Evolutionary conservation across 2,888 invertebrate genomes (phyloP).

Genomic region (Apamea epomidion): DNA sequence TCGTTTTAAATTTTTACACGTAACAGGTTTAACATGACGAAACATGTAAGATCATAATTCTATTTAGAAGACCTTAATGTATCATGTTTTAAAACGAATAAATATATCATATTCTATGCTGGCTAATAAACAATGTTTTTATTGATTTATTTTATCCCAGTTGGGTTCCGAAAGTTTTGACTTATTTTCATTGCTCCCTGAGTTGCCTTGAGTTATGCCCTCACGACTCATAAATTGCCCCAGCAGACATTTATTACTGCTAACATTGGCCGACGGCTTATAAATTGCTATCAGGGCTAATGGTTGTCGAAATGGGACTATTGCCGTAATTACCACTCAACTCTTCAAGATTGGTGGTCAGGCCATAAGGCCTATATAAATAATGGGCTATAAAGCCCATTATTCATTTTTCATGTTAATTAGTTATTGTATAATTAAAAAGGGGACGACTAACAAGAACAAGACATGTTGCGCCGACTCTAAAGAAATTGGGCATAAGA

Average conservation of each 20-base stretch:
- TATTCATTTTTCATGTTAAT: not conserved
- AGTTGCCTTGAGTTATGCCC: conserved; percentile 23
- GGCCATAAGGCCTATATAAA: too few species aligned
- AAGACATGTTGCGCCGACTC: too few species aligned
- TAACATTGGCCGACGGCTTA: conserved; percentile 31
- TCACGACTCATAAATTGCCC: conserved; percentile 31
- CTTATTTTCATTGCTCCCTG: conserved; percentile 17
- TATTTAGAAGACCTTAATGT: too few species aligned
- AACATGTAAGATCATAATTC: too few species aligned
- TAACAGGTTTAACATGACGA: too few species aligned
- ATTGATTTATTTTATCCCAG: conserved; percentile 24
- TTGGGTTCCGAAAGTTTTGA: conserved; percentile 25
- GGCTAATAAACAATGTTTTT: conserved; percentile 8
- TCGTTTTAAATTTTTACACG: too few species aligned
- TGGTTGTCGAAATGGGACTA: conserved; percentile 29
- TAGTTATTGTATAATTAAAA: too few species aligned
- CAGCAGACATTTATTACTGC: conserved; percentile 36
- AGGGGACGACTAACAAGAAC: too few species aligned
- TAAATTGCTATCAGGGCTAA: conserved; percentile 32
- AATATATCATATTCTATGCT: not conserved
- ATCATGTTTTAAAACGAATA: too few species aligned
- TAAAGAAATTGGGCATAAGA: too few species aligned
- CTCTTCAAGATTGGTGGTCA: not conserved
- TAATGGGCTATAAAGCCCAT: not conserved
- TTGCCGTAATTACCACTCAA: conserved; percentile 40